Conservation (phyloP, 2,797 vertebrate species). For the Chelmon rostratus region DNA sequence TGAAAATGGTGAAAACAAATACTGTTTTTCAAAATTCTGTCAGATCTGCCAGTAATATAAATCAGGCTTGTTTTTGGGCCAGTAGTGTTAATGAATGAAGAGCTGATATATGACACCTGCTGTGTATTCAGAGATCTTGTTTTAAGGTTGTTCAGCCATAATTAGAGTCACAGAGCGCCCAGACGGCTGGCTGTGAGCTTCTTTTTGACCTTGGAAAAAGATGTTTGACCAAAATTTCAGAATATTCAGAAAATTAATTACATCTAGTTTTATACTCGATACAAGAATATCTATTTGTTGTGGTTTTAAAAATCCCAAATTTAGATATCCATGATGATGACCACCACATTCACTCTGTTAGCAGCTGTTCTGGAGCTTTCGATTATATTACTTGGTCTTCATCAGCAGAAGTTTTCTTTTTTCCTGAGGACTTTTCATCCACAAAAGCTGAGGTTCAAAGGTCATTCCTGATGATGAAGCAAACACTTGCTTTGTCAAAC, state of each 20-base stretch:
- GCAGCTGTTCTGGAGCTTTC: background rate
- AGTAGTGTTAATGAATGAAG: conserved; percentile 33
- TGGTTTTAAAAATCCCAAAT: background rate
- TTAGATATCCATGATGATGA: background rate
- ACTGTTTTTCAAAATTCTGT: background rate
- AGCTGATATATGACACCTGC: conserved; percentile 8
- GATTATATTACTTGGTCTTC: background rate
- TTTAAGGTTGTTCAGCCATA: conserved; percentile 17
- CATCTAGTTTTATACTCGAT: background rate
- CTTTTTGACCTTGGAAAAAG: background rate
- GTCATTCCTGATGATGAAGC: too few species aligned
- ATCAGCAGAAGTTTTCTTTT: background rate
- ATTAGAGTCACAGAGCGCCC: background rate
- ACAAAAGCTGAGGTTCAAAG: background rate
- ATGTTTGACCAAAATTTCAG: background rate
- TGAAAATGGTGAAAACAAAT: background rate
- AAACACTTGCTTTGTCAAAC: too few species aligned
- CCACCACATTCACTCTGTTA: background rate
- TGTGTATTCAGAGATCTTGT: conserved; percentile 35
- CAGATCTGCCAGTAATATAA: background rate
- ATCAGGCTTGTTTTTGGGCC: conserved; percentile 22
- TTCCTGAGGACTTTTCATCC: background rate
- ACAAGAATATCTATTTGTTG: background rate
- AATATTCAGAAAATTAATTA: background rate
- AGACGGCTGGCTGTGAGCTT: background rate